Evolutionary conservation across 2,113 vertebrate genomes (phyloP), one percentile per base, ranked within the genome.

Genomic region (Carassius auratus): DNA sequence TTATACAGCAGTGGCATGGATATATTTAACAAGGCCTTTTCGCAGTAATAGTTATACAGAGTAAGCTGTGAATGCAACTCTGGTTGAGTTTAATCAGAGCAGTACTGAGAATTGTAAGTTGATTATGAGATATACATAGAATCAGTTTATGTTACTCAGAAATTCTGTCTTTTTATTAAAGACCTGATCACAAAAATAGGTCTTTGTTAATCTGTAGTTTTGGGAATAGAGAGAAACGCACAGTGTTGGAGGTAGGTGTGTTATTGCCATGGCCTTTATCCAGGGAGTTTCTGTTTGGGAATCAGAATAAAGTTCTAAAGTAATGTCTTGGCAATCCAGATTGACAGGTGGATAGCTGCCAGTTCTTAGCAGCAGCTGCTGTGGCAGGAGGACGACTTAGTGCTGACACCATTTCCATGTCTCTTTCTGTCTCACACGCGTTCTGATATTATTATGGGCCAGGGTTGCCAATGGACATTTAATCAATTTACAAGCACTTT

Each of bases 321-420:
- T 52, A 69, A 68, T 61, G 59, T 81, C 17, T 68, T 68, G 80
- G 62, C 61, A 68, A 30, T 17, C 36, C 42, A 33, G 30, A 30
- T 62, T 69, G 62, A 69, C 80, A 50, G 15, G 12, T 33, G 62
- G 26, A 69, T 23, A n/a, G 78, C 26, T 81, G 78, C 23, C 59
- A 19, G 78, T 66, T 81, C n/a, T 52, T 68, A 66, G 45, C 23
- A 81, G 80, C 64, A 81, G 80, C 64, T 81, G 80, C 64, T 81
- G 45, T 69, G 64, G 62, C 61, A 81, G 45, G 59, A 80, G 78
- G 57, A 45, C 9, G 59, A 17, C 59, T 66, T 81, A 48, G 19
- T 38, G 30, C 76, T 78, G 50, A 78, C 76, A 78, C 76, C 76
- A 23, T 50, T 75, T 75, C 38, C 73, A 74, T 13, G 0, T 48